Evolutionary conservation across 2,113 vertebrate species (phyloP).

Genomic region (Gorilla gorilla): DNA sequence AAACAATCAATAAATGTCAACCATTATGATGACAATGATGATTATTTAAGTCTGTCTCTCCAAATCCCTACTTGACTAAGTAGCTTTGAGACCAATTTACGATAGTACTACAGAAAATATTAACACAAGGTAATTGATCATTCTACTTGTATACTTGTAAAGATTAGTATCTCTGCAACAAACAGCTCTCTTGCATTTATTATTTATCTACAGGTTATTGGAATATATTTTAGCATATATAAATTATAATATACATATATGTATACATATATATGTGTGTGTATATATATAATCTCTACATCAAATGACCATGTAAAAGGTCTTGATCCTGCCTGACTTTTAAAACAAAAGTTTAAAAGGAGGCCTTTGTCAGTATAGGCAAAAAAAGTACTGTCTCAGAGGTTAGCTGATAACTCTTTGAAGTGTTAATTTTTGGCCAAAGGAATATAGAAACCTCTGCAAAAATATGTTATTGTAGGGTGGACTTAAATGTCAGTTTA

Average conservation of each 20-base stretch:
- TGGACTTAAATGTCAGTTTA: background rate
- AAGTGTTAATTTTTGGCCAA: background rate
- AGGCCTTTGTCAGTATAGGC: background rate
- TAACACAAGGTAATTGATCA: background rate
- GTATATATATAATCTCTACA: background rate
- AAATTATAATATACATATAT: background rate
- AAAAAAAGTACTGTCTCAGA: background rate
- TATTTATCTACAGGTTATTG: background rate
- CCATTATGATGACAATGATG: background rate
- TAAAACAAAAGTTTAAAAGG: background rate
- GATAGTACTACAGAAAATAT: background rate
- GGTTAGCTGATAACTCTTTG: background rate
- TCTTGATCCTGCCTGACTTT: background rate
- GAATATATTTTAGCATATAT: slow-evolving; percentile 6
- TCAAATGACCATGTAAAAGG: background rate
- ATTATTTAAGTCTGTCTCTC: background rate
- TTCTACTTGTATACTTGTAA: background rate
- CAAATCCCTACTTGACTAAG: background rate
- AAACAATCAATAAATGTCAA: background rate
- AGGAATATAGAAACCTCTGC: background rate
- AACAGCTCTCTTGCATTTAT: background rate
- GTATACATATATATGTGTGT: background rate
- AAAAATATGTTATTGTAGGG: background rate
- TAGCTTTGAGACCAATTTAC: background rate
- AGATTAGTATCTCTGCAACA: background rate